Evolutionary conservation across 2,797 vertebrate genomes (phyloP).

Genomic region (Centroberyx gerrardi): DNA sequence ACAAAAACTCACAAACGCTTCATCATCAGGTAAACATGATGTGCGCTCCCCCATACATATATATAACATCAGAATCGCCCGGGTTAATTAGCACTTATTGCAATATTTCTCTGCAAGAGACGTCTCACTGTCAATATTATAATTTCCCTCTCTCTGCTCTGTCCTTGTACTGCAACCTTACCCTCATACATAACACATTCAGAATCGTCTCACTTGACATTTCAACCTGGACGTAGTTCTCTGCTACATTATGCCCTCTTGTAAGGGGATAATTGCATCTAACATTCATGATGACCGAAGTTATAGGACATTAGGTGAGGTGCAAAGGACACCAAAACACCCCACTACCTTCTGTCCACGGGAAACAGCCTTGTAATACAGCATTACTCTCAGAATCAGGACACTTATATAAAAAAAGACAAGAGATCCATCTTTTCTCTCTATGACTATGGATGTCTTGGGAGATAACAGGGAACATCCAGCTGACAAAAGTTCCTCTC

Average conservation of each 20-base stretch:
- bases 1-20: no score
- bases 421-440: background rate
- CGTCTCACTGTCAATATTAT: slow-evolving; percentile 21
- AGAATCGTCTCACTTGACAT: slow-evolving; percentile 62
- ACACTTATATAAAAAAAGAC: slow-evolving; percentile 13
- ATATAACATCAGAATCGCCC: slow-evolving; percentile 10
- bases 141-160: background rate
- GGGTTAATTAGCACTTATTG: slow-evolving; percentile 2
- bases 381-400: slow-evolving; percentile 23
- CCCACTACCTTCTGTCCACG: background rate
- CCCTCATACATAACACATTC: slow-evolving; percentile 47
- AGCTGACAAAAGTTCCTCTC: background rate
- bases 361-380: no score
- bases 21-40: background rate
- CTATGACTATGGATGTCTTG: no score
- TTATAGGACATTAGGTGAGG: slow-evolving; percentile 35
- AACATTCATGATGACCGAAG: slow-evolving; percentile 71
- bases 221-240: slow-evolving; percentile 54
- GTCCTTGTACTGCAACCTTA: slow-evolving; percentile 51
- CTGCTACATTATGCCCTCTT: slow-evolving; percentile 13
- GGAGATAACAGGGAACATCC: background rate
- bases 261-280: slow-evolving; percentile 65
- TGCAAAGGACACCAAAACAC: background rate
- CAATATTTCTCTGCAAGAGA: slow-evolving; percentile 6
- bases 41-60: slow-evolving; percentile 7